A percentile compares a stretch with the other conserved stretches of the same genome.
phyloP scores from a whole-genome alignment of 2,888 invertebrate species.

The Caenorhabditis zanzibari region DNA sequence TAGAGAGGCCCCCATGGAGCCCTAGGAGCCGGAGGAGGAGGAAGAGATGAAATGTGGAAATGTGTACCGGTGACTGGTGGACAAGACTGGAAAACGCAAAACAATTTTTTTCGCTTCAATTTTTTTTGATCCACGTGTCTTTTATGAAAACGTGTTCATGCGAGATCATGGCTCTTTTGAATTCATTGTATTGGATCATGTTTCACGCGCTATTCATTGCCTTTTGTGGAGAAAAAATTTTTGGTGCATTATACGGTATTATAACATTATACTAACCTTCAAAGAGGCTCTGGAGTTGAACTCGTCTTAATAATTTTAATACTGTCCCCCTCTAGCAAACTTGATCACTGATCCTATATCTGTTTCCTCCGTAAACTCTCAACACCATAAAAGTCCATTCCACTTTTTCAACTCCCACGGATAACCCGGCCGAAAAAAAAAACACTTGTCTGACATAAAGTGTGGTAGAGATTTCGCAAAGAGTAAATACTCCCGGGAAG shows the following conservation, averaged over 20 bases:
- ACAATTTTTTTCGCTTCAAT: background rate
- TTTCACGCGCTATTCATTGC: background rate
- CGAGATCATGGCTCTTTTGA: conserved; percentile 5
- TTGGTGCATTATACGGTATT: background rate
- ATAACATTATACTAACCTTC: background rate
- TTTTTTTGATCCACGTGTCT: background rate
- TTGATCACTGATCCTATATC: conserved; percentile 29
- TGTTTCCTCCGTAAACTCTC: background rate
- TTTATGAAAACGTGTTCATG: conserved; percentile 1
- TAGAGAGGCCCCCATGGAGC: conserved; percentile 8
- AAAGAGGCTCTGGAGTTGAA: too few species aligned
- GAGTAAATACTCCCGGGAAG: conserved; percentile 28
- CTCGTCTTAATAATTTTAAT: too few species aligned
- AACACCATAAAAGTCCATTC: conserved; percentile 23
- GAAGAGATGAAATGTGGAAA: conserved; percentile 18
- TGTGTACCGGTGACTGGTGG: conserved; percentile 13
- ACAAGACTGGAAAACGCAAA: conserved; percentile 8
- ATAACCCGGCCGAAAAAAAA: conserved; percentile 25
- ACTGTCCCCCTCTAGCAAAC: background rate
- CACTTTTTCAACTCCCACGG: conserved; percentile 36
- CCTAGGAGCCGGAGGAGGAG: conserved; percentile 17
- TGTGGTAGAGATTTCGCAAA: conserved; percentile 43
- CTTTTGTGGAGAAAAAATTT: background rate
- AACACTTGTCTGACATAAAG: conserved; percentile 41
- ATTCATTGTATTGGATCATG: background rate